These are phyloP conservation scores for Chroicocephalus ridibundus DNA, from an alignment of 2,113 vertebrate species.

Conservation along the genomic window DNA sequence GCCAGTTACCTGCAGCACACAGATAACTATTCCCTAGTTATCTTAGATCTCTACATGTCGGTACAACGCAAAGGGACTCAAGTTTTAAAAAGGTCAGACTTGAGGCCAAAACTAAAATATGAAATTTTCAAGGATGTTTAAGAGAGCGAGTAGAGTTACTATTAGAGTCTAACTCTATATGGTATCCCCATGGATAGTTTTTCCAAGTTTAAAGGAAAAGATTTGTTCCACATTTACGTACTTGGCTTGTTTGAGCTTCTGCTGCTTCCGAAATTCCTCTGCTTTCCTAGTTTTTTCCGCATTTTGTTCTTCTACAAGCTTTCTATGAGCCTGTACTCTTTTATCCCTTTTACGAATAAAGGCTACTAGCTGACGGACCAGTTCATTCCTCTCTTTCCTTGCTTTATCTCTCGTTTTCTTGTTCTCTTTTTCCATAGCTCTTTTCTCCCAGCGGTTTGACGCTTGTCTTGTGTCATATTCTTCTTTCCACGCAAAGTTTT, in stretches of 20 bases:
- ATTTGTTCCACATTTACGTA: constrained; percentile 44
- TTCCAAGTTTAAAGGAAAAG: background rate
- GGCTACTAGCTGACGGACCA: constrained; percentile 89
- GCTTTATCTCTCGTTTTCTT: constrained; percentile 91
- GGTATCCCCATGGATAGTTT: background rate
- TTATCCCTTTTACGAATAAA: constrained; percentile 93
- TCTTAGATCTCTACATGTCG: background rate
- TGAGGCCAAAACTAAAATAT: background rate
- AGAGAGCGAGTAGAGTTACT: background rate
- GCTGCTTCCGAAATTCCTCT: constrained; percentile 85
- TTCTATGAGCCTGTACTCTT: constrained; percentile 91
- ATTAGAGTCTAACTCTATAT: background rate
- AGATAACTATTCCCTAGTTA: background rate
- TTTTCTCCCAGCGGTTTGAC: constrained; percentile 96
- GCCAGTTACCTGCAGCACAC: background rate
- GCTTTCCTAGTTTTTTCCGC: constrained; percentile 88
- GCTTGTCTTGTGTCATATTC: constrained; percentile 94
- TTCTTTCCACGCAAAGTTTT: constrained; percentile 95
- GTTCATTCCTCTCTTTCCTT: constrained; percentile 88
- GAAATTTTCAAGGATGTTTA: background rate
- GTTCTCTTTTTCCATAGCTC: constrained; percentile 99
- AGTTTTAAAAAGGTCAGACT: background rate
- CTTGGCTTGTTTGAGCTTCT: constrained; percentile 91
- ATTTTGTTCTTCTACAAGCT: constrained; percentile 91
- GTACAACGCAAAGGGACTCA: background rate